phyloP scores from a whole-genome alignment of 2,113 vertebrate genomes.

The Corynorhinus townsendii region DNA sequence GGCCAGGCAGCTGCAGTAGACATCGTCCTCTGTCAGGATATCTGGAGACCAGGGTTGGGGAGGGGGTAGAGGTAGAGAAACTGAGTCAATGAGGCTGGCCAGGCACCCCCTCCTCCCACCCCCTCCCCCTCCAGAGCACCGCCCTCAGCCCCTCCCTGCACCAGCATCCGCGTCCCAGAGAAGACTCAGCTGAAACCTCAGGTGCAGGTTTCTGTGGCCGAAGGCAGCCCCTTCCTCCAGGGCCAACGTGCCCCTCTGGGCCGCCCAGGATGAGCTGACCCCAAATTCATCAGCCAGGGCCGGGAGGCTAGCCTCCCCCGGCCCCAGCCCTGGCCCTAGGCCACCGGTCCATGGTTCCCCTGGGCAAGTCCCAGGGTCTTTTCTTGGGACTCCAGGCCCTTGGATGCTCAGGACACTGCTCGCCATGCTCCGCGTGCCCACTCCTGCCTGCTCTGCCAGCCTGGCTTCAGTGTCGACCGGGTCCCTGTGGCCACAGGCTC shows the following conservation, averaged over 20 bases:
- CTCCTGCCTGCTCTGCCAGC: background rate
- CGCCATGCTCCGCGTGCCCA: accelerated
- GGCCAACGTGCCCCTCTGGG: background rate
- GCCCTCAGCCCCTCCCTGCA: background rate
- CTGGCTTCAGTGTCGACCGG: accelerated
- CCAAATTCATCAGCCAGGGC: background rate
- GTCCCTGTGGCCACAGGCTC: background rate
- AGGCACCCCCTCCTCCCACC: background rate
- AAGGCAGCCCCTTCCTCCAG: background rate
- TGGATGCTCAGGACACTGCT: background rate
- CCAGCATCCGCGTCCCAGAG: background rate
- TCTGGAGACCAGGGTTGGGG: slow-evolving; percentile 39
- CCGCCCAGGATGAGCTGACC: background rate
- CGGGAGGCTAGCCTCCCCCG: background rate
- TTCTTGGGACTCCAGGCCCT: background rate
- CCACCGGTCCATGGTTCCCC: background rate
- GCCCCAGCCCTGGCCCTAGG: background rate
- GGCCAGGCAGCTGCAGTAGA: slow-evolving; percentile 81
- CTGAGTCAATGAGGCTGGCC: background rate
- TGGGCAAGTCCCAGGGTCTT: background rate
- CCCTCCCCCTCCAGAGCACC: background rate
- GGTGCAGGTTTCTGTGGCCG: background rate
- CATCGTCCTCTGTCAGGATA: slow-evolving; percentile 76
- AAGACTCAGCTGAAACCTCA: background rate
- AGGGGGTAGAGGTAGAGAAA: background rate